These are phyloP conservation scores for Paraescarpia echinospica DNA, from an alignment of 1,140 invertebrate species.

Conservation along the genomic window DNA sequence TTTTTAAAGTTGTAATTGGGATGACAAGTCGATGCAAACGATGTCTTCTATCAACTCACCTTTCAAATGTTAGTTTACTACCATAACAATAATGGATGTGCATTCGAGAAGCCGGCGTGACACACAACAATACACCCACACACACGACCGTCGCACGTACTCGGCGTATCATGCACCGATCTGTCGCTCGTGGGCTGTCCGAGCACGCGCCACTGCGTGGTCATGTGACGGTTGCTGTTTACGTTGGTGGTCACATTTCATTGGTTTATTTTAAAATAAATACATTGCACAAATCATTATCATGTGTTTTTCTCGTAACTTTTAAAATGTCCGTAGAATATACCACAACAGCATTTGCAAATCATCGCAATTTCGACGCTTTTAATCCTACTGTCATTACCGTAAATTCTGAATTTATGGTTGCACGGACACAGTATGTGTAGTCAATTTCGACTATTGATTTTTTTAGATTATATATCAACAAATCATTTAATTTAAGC, in stretches of 20 bases:
- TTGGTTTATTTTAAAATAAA: neutral
- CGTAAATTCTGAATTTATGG: neutral
- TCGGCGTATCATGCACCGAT: neutral
- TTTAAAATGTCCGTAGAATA: neutral
- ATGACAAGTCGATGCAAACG: neutral
- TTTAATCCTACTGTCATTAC: neutral
- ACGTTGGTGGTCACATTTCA: neutral
- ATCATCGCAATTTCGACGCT: neutral
- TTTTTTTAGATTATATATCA: too few relatives aligned
- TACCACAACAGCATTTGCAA: neutral
- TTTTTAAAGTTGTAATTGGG: too few relatives aligned
- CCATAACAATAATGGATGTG: neutral
- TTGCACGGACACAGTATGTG: too few relatives aligned
- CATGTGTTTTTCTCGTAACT: neutral
- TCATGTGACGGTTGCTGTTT: neutral
- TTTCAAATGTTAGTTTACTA: neutral
- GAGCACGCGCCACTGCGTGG: neutral
- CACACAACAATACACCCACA: neutral
- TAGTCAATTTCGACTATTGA: too few relatives aligned
- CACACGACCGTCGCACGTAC: neutral
- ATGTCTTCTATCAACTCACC: neutral
- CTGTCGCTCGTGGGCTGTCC: neutral
- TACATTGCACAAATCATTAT: neutral
- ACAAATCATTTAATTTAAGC: too few relatives aligned
- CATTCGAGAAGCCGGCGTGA: neutral